A percentile compares a stretch with the other conserved stretches of the same genome.
These are phyloP conservation scores for Poeciliopsis paucimaculata DNA, from an alignment of 2,797 vertebrate genomes.

Conservation along the genomic window DNA sequence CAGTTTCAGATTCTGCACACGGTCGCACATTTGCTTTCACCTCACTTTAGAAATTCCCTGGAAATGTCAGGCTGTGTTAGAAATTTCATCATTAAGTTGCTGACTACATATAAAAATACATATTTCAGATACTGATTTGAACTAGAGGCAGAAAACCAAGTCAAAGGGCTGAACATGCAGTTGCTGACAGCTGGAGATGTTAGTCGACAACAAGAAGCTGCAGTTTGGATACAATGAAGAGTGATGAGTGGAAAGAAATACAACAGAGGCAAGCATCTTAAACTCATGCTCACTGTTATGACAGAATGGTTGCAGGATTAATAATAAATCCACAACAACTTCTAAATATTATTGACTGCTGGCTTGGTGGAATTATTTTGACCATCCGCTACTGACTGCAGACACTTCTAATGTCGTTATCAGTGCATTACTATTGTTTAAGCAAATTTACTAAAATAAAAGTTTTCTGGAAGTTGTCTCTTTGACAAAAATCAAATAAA, in stretches of 20 bases:
- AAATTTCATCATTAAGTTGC: background rate
- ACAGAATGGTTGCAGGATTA: background rate
- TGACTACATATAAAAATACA: background rate
- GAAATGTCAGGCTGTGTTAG: background rate
- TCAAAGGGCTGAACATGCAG: background rate
- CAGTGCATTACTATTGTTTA: background rate
- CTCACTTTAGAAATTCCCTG: background rate
- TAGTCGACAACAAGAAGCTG: background rate
- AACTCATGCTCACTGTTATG: background rate
- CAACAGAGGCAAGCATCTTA: background rate
- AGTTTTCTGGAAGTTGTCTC: background rate
- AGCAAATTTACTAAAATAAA: background rate
- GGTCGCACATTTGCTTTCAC: background rate
- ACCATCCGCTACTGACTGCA: accelerated
- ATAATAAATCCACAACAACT: slow-evolving; percentile 4
- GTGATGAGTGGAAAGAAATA: slow-evolving; percentile 13
- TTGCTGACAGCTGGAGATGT: background rate
- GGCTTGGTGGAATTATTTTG: background rate
- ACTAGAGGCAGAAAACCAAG: background rate
- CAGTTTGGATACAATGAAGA: slow-evolving; percentile 9
- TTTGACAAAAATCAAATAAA: background rate
- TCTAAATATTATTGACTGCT: background rate
- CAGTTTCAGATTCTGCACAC: background rate
- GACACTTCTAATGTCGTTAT: background rate
- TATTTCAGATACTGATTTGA: background rate